phyloP scores from a whole-genome alignment of 2,113 vertebrate species.

The Lepus americanus region DNA sequence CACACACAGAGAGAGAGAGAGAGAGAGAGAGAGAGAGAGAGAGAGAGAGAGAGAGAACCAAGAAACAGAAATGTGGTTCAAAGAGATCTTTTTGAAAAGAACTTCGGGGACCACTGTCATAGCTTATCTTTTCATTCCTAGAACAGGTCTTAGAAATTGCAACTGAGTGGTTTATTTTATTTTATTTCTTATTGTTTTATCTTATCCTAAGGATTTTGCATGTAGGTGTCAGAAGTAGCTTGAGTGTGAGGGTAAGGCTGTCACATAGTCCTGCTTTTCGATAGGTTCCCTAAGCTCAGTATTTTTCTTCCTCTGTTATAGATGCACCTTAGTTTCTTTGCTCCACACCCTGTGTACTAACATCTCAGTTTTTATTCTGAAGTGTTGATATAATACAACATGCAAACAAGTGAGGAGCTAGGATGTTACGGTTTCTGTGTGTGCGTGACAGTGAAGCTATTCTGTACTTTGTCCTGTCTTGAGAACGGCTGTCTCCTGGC shows the following conservation, averaged over 20 bases:
- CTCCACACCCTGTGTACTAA: not conserved
- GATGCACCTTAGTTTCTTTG: not conserved
- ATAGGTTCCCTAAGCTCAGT: not conserved
- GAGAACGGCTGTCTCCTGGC: not conserved
- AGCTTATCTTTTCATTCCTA: not conserved
- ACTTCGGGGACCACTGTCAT: not conserved
- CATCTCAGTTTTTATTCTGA: not conserved
- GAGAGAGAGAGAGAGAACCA: not conserved
- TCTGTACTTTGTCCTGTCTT: conserved; percentile 6
- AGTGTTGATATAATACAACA: not conserved
- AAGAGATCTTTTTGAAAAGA: conserved; percentile 37
- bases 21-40: not conserved
- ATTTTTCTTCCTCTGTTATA: not conserved
- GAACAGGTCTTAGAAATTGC: not conserved
- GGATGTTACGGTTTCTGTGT: not conserved
- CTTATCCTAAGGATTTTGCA: not conserved
- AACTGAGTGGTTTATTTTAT: not conserved
- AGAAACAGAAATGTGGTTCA: not conserved
- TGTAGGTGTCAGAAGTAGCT: not conserved
- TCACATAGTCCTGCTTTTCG: not conserved
- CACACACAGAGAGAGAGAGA: not conserved
- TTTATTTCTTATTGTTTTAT: not conserved
- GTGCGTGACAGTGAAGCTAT: not conserved
- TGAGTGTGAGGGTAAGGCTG: not conserved
- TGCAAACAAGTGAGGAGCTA: not conserved